These are phyloP conservation scores for Cariama cristata DNA, from an alignment of 2,113 vertebrate genomes.

Conservation along the genomic window DNA sequence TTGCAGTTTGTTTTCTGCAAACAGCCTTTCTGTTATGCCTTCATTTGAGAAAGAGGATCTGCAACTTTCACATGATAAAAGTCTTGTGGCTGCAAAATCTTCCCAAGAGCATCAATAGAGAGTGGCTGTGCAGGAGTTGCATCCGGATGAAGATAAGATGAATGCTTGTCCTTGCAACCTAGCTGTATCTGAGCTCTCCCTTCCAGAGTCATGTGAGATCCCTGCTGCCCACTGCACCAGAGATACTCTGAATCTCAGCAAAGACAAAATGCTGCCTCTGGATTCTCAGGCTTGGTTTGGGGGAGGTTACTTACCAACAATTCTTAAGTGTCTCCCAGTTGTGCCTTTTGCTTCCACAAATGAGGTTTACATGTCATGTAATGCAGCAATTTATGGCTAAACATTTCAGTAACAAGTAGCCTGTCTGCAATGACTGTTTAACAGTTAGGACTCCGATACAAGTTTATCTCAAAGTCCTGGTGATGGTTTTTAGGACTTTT, in stretches of 20 bases:
- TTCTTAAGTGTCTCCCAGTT: background rate
- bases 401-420: background rate
- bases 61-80: background rate
- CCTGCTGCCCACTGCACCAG: background rate
- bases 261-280: background rate
- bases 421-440: background rate
- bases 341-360: background rate
- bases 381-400: background rate
- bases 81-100: background rate
- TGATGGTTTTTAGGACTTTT: background rate
- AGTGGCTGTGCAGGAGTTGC: background rate
- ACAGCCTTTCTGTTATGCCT: background rate
- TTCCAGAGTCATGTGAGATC: accelerated
- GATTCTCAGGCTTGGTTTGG: background rate
- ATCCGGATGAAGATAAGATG: background rate
- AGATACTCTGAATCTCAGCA: background rate
- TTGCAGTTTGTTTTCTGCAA: background rate
- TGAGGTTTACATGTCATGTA: background rate
- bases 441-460: background rate
- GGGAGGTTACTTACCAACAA: background rate
- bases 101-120: background rate
- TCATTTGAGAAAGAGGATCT: background rate
- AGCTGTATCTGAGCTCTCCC: accelerated
- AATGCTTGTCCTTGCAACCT: accelerated
- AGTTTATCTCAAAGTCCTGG: background rate